phyloP scores from a whole-genome alignment of 2,113 vertebrate genomes.

The Cisticola juncidis region DNA sequence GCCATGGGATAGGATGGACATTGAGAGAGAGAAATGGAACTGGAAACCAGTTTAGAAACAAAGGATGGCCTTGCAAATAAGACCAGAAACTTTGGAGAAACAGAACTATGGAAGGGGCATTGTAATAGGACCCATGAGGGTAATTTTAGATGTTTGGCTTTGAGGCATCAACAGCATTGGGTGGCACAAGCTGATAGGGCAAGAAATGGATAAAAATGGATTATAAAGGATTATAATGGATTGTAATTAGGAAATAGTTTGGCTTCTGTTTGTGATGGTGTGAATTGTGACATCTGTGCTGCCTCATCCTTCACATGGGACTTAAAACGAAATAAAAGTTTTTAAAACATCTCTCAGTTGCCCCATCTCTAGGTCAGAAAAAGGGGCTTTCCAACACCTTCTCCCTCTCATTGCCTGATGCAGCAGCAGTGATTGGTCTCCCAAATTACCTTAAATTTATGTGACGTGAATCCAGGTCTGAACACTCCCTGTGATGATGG shows the following conservation, averaged over 20 bases:
- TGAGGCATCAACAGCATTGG: neutral
- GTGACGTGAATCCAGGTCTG: neutral
- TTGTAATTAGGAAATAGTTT: neutral
- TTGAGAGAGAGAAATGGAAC: neutral
- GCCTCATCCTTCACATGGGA: neutral
- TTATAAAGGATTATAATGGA: neutral
- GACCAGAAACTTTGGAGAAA: neutral
- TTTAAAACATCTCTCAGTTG: neutral
- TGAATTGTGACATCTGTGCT: neutral
- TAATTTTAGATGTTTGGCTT: neutral
- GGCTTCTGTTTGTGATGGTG: neutral
- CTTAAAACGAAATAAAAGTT: neutral
- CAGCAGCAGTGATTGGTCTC: neutral
- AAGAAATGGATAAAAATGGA: neutral
- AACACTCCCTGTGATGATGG: neutral
- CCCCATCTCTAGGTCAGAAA: neutral
- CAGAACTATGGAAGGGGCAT: neutral
- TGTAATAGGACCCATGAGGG: neutral
- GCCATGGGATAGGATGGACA: neutral
- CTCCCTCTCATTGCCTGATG: neutral
- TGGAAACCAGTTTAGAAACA: neutral
- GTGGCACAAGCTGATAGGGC: neutral
- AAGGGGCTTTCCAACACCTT: neutral
- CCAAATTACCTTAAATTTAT: neutral
- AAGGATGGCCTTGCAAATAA: neutral